Percentiles rank a stretch among this genome's conserved stretches.
phyloP scores from a whole-genome alignment of 1,140 invertebrate species.

The Paraescarpia echinospica region DNA sequence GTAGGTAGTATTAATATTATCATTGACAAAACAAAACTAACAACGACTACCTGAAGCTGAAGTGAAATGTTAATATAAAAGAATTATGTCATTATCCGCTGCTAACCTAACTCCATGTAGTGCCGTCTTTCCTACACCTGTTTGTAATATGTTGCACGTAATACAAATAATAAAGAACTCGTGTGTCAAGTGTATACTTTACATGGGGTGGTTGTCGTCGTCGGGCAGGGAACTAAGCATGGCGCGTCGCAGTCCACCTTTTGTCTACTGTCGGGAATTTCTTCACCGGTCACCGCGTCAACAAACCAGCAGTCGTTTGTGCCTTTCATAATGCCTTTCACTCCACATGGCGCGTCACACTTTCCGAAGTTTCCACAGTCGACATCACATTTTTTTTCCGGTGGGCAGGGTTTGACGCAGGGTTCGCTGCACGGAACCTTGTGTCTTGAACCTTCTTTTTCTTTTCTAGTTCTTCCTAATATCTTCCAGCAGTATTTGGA shows the following conservation, averaged over 20 bases:
- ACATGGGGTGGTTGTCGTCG: neutral
- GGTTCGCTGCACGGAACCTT: neutral
- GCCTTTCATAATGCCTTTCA: neutral
- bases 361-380: neutral
- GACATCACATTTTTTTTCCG: neutral
- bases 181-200: neutral
- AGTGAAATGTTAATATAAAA: too few relatives aligned
- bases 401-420: neutral
- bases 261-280: neutral
- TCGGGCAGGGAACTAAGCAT: neutral
- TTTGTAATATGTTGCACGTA: too few relatives aligned
- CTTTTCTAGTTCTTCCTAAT: neutral
- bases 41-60: too few relatives aligned
- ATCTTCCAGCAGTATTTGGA: neutral
- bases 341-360: neutral
- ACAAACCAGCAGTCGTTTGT: neutral
- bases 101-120: too few relatives aligned
- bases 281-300: neutral
- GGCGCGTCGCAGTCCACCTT: neutral
- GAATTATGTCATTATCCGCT: too few relatives aligned
- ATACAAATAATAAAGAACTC: too few relatives aligned
- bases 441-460: neutral
- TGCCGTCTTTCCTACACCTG: too few relatives aligned
- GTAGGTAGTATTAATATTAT: too few relatives aligned
- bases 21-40: too few relatives aligned